These are phyloP conservation scores for Hippocampus guttulatus DNA, from an alignment of 2,113 vertebrate species.

Conservation along the genomic window DNA sequence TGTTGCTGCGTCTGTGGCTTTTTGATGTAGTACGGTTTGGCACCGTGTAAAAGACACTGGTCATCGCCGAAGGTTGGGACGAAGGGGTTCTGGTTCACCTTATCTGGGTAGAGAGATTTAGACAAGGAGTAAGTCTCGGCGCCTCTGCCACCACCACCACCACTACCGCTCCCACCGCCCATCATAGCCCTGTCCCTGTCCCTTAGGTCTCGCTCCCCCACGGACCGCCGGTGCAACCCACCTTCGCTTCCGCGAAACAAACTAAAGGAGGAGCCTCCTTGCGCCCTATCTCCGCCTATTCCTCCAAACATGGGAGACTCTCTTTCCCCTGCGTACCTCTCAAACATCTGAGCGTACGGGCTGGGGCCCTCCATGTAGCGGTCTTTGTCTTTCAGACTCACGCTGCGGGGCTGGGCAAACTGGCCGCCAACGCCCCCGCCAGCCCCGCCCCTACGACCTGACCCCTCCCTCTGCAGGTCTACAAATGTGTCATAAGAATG, in stretches of 20 bases:
- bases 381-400: constrained; percentile 98
- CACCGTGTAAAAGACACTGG: constrained; percentile 99
- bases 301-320: constrained; percentile 62
- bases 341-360: constrained; percentile 97
- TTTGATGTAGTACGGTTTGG: constrained; percentile 99
- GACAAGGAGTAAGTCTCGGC: constrained; percentile 95
- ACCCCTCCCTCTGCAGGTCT: constrained; percentile 94
- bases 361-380: constrained; percentile 91
- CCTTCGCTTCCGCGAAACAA: constrained; percentile 72
- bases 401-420: constrained; percentile 83
- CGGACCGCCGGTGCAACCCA: constrained; percentile 73
- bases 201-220: constrained; percentile 74
- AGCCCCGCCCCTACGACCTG: constrained; percentile 65
- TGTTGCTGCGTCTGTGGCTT: constrained; percentile 80
- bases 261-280: constrained; percentile 75
- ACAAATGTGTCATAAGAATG: constrained; percentile 99
- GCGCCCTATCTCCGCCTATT: constrained; percentile 62
- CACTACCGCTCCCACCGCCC: constrained; percentile 67
- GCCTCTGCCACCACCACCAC: constrained; percentile 70
- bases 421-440: constrained; percentile 68
- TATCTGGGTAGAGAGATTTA: constrained; percentile 99
- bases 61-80: constrained; percentile 99
- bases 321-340: constrained; percentile 78
- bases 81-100: constrained; percentile 99
- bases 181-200: constrained; percentile 75